Base-by-base conservation (phyloP, 2,113 vertebrate species). In the Kryptolebias marmoratus region DNA sequence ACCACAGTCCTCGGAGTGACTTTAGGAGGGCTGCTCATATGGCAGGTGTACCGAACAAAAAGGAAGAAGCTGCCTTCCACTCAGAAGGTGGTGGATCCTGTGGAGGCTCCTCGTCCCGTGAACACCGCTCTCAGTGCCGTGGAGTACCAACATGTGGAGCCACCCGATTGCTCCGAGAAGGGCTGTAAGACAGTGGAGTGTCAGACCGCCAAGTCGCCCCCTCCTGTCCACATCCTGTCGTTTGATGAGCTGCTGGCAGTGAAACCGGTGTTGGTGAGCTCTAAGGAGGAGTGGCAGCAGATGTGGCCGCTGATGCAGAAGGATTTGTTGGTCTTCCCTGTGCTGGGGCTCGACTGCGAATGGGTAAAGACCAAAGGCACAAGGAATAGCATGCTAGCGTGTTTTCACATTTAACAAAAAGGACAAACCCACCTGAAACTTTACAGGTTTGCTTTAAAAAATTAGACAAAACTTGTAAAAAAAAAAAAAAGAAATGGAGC, bases 271-370 rank as follows among this genome's bases (percentile, higher is more conserved):
- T 85, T 93, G n/a, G 93, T 99, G 87, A 96, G 94, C 86, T 93
- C 91, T 8, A 87, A 87, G 32, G 92, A 93, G 22, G 95, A 97
- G 9, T 99, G 97, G 97, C 89, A 92, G 75, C 77, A 64, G 47
- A 87, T 95, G 16, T 95, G 96, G 93, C 95, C 95, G 0, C 80
- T 90, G 57, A 89, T 99, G 82, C 92, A 94, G 56, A 84, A 90
- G 55, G 96, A 98, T 50, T 87, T 98, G 86, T 87, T 91, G 1
- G 86, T 88, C 56, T 91, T 93, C 80, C 96, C 96, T 0, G 96
- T 98, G 13, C 95, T 99, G 84, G 98, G 98, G 56, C 90, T 99
- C 0, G 98, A 99, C 88, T 99, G 98, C 85, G 98, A 99, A 93
- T 99, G 98, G 98, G 97, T 99, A 95, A 96, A 96, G 69, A 50